Conservation (phyloP, 2,113 vertebrate species). For the Dromaius novaehollandiae region DNA sequence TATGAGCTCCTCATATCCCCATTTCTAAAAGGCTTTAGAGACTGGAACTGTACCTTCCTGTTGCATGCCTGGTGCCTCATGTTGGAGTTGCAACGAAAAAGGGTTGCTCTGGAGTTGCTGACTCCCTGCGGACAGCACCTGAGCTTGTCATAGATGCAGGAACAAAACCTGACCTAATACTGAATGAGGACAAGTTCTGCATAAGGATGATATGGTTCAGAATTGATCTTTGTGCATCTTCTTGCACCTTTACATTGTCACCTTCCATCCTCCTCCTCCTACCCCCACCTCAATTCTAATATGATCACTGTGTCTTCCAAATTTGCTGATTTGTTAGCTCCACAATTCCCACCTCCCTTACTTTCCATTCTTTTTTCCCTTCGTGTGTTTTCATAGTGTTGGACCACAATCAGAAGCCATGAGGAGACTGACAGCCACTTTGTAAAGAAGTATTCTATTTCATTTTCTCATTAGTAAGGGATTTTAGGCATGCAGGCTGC, state of each 20-base stretch:
- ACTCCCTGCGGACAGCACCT: not conserved
- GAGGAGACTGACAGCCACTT: not conserved
- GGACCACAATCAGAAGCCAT: not conserved
- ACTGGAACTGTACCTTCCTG: not conserved
- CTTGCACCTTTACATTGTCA: not conserved
- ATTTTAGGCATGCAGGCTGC: not conserved
- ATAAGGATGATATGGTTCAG: not conserved
- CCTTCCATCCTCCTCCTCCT: not conserved
- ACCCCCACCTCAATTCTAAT: not conserved
- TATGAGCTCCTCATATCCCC: not conserved
- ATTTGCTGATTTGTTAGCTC: not conserved
- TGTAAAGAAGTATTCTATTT: not conserved
- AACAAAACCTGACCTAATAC: not conserved
- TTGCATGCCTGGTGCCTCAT: not conserved
- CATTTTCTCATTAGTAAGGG: not conserved
- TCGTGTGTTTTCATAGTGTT: not conserved
- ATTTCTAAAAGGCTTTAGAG: not conserved
- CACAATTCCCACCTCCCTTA: not conserved
- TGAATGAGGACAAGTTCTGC: not conserved
- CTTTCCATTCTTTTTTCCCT: not conserved
- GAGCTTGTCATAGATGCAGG: not conserved
- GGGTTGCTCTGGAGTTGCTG: not conserved
- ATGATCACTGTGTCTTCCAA: not conserved
- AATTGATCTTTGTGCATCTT: not conserved
- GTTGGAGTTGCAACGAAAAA: not conserved